These are phyloP conservation scores for Atherinomorus stipes DNA, from an alignment of 2,113 vertebrate species.

Conservation along the genomic window DNA sequence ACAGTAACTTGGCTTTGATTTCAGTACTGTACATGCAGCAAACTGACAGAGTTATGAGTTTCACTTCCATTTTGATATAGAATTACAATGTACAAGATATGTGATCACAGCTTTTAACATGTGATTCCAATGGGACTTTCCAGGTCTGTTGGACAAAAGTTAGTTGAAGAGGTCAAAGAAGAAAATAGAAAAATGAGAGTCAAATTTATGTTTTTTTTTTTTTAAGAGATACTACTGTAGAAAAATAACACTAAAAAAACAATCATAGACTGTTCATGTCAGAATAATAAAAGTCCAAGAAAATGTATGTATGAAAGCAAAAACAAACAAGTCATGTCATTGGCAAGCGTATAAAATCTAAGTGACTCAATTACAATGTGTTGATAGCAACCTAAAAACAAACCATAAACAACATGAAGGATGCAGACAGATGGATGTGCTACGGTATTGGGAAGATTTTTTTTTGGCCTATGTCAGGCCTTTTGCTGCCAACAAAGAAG, in stretches of 20 bases:
- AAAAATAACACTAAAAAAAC: not conserved
- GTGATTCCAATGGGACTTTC: not conserved
- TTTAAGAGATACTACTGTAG: not conserved
- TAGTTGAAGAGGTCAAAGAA: not conserved
- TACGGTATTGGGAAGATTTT: not conserved
- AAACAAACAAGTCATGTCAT: not conserved
- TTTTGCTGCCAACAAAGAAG: constrained; percentile 21
- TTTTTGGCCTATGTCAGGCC: not conserved
- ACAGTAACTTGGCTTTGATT: constrained; percentile 1
- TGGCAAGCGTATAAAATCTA: not conserved
- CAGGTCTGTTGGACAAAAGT: not conserved
- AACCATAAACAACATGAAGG: constrained; percentile 21
- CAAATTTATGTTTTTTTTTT: no score
- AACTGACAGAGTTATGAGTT: not conserved
- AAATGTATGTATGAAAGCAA: constrained; percentile 9
- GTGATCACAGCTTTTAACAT: constrained; percentile 3
- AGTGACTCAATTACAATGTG: constrained; percentile 25
- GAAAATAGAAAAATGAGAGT: no score
- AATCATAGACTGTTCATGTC: not conserved
- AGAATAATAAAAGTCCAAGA: not conserved
- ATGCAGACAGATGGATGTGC: constrained; percentile 31
- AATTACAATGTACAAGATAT: not conserved
- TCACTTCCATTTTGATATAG: not conserved
- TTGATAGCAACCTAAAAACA: constrained; percentile 8
- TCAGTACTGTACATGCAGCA: not conserved